Conservation (phyloP, 2,797 vertebrate species). For the Triplophysa yarkandensis region DNA sequence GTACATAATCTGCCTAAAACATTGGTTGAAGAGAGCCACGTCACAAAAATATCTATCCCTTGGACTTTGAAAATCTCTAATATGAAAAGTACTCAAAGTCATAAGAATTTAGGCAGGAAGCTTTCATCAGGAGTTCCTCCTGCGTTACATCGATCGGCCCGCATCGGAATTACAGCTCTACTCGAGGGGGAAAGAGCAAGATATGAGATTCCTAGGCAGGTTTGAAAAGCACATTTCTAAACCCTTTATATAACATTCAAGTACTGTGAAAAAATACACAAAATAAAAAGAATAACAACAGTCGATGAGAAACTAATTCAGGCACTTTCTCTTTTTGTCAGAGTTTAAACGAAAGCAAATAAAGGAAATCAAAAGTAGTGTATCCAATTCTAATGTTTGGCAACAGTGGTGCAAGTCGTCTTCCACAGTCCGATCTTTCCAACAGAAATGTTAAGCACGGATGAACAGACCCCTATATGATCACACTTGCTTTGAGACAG, state of each 20-base stretch:
- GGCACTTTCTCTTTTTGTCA: slow-evolving; percentile 93
- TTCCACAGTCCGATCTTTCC: slow-evolving; percentile 63
- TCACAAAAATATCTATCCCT: slow-evolving; percentile 53
- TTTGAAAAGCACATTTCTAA: slow-evolving; percentile 88
- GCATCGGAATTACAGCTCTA: slow-evolving; percentile 7
- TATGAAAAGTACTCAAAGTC: slow-evolving; percentile 49
- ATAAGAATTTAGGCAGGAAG: slow-evolving; percentile 40
- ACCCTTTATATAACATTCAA: slow-evolving; percentile 90
- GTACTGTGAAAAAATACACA: slow-evolving; percentile 82
- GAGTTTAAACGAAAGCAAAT: slow-evolving; percentile 74
- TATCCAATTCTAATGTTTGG: slow-evolving; percentile 82
- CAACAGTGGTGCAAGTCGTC: slow-evolving; percentile 73
- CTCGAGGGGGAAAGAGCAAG: slow-evolving; percentile 49
- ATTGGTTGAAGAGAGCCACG: slow-evolving; percentile 57
- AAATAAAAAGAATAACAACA: slow-evolving; percentile 82
- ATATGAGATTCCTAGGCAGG: slow-evolving; percentile 76
- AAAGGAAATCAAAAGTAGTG: slow-evolving; percentile 78
- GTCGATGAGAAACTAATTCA: slow-evolving; percentile 93
- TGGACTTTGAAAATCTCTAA: slow-evolving; percentile 61
- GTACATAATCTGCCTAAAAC: slow-evolving; percentile 65
- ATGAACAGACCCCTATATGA: slow-evolving; percentile 67
- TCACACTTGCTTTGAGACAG: slow-evolving; percentile 63
- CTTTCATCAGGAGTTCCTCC: slow-evolving; percentile 17
- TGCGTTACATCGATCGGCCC: slow-evolving; percentile 27
- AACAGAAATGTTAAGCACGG: slow-evolving; percentile 34